These are phyloP conservation scores for Drosophila subsilvestris DNA, from an alignment of 2,888 invertebrate genomes.

Conservation along the genomic window DNA sequence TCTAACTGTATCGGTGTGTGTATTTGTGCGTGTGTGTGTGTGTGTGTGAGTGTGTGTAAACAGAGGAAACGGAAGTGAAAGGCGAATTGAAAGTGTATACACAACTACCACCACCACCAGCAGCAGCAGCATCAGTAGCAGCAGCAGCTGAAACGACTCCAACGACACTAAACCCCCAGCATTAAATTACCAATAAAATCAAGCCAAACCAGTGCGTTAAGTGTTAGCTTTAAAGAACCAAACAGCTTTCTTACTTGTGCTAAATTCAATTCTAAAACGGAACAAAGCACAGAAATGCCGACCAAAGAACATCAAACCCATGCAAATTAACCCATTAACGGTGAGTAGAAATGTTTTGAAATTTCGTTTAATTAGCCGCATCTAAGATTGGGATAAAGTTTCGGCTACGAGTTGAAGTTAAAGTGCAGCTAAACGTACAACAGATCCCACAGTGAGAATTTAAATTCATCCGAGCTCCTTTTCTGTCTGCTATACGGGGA, in stretches of 20 bases:
- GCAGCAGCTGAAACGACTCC: constrained; percentile 29
- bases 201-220: constrained; percentile 25
- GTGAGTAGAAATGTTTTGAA: constrained; percentile 6
- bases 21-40: constrained; percentile 7
- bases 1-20: neutral
- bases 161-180: constrained; percentile 33
- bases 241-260: constrained; percentile 24
- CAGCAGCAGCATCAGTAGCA: constrained; percentile 19
- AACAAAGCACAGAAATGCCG: constrained; percentile 30
- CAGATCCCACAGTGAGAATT: constrained; percentile 7
- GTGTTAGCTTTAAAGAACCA: constrained; percentile 30
- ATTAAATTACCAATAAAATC: neutral
- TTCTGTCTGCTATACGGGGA: neutral
- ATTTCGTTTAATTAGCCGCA: constrained; percentile 28
- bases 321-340: constrained; percentile 18
- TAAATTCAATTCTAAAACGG: constrained; percentile 25
- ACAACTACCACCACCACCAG: neutral
- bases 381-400: neutral
- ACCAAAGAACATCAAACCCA: constrained; percentile 26
- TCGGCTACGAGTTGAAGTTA: too few species aligned
- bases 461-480: constrained; percentile 8
- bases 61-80: neutral
- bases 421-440: too few species aligned
- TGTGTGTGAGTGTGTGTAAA: constrained; percentile 5
- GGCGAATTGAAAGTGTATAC: neutral